phyloP scores from a whole-genome alignment of 2,113 vertebrate species.

The Myiagra hebetior region DNA sequence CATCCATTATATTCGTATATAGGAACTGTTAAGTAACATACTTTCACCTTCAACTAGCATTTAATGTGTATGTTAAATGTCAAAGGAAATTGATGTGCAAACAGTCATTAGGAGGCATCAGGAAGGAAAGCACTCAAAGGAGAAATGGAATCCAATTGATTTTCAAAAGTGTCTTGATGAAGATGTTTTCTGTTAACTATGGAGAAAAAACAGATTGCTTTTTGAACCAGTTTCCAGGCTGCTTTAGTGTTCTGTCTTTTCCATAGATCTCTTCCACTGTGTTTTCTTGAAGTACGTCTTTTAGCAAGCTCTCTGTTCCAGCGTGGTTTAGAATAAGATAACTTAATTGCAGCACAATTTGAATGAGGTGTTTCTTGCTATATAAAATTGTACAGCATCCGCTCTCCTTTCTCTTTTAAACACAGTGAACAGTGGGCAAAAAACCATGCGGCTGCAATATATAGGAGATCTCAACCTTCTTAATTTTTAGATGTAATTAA shows the following conservation, averaged over 20 bases:
- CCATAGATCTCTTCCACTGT: background rate
- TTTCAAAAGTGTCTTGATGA: background rate
- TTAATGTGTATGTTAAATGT: background rate
- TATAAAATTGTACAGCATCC: background rate
- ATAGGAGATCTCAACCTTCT: background rate
- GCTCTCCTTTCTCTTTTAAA: background rate
- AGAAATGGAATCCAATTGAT: background rate
- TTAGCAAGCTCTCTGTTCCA: background rate
- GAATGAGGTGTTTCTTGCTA: background rate
- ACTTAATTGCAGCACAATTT: background rate
- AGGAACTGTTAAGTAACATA: background rate
- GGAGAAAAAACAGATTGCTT: background rate
- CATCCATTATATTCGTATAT: background rate
- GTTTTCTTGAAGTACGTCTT: background rate
- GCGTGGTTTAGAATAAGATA: background rate
- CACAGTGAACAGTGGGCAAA: background rate
- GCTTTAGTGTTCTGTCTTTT: background rate
- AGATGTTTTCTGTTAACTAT: background rate
- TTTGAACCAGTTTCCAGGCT: background rate
- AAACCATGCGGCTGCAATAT: background rate
- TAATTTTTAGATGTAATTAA: background rate
- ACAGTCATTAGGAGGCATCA: background rate
- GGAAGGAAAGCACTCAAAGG: background rate
- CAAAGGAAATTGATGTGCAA: background rate
- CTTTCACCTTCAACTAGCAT: background rate